Base-by-base conservation (phyloP, 2,797 vertebrate species). In the Spondyliosoma cantharus region DNA sequence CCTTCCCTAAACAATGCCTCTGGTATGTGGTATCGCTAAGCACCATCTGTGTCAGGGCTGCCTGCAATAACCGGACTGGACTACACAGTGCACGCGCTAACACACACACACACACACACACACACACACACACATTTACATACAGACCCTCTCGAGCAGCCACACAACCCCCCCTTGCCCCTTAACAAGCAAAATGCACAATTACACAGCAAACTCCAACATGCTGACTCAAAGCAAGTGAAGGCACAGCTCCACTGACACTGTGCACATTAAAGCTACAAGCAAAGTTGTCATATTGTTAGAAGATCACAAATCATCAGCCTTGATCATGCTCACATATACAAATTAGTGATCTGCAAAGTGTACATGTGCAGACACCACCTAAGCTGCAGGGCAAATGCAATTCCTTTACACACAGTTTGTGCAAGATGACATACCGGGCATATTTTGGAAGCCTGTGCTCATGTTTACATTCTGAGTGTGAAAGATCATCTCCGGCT, bases 61-160 rank as follows among this genome's bases (percentile, higher is more conserved):
- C 91, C 91, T 93, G 93, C 92, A 95, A 95, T 93, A 95, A 95
- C 94, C 93, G 95, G 94, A 95, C 95, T 94, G 95, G 95, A 96
- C 90, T 95, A 81, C 73, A 85, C 82, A 71, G n/a, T 73, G 22
- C 29, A 7, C 57, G 37, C 49, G 20, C 82, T 50, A 49, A 43
- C 81, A 75, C 57, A 68, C 85, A 45, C 69, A 58, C 79, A 80
- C 70, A 62, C 80, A 71, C 81, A 80, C 72, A 78, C 60, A 49
- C 78, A 70, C 85, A 45, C 29, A 59, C 76, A 78, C 63, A 50
- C 52, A 32, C 56, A 71, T 32, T 49, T 64, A 77, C 74, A 79
- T 61, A 68, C n/a, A 76, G 61, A 78, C 60, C 68, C 64, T 74
- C 60, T 77, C 68, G 27, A 63, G 60, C 75, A 62, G 45, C 67